Evolutionary conservation across 2,797 vertebrate species (phyloP), one percentile per base, ranked within the genome.

Genomic region (Enteromius paludinosus): DNA sequence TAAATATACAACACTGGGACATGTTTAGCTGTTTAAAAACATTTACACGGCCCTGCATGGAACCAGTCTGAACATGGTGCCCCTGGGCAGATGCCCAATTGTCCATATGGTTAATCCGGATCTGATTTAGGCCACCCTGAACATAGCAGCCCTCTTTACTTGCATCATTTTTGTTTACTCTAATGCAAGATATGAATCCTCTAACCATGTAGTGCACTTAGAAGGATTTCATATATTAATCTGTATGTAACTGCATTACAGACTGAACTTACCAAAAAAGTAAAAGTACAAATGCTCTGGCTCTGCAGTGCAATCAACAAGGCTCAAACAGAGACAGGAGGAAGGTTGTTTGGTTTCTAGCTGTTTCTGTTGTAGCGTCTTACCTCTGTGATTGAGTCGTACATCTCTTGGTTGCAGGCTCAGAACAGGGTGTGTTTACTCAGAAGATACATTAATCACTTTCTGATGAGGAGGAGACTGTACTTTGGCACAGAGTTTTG

Each of bases 71-170:
- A 77, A 43, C 74, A 64, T 15, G 30, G 12, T 74, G 52, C 33
- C 33, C 14, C 33, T 77, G 41, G 41, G 25, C 25, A 45, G 41
- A 77, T 77, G 74, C 74, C 35, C 74, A 47, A 33, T 14, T n/a
- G 38, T 12, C 38, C 74, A 77, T 64, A 77, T 77, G 74, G 74
- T 47, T 64, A 28, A 77, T 77, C 25, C 10, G 25, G 59, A 18
- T 43, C 56, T 15, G 10, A 43, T 30, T 77, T 64, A 45, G 62
- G 41, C 25, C 38, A 82, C 71, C 23, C 20, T 54, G 47, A 8
- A 30, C 43, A 45, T 23, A 38, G 10, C 47, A 68, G 30, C 17
- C 69, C 66, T 47, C 12, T 80, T 62, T 62, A 17, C 54, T 47
- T 25, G 41, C 14, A 71, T 30, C 3, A 35, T 45, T 81, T 33